These are phyloP conservation scores for Notarius lentiginosus DNA, from an alignment of 2,113 vertebrate species.

Conservation along the genomic window DNA sequence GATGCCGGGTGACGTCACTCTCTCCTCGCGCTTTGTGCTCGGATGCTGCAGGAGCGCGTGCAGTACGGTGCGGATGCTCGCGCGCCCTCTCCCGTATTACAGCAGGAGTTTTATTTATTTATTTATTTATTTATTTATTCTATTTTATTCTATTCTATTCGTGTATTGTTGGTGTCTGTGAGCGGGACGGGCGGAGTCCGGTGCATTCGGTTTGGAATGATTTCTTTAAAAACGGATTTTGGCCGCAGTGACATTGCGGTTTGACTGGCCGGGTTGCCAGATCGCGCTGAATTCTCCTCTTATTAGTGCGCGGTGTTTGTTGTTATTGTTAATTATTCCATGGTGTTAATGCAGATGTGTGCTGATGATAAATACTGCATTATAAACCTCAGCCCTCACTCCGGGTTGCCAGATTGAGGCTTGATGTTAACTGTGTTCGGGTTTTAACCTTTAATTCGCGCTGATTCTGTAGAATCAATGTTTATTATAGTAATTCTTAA, in stretches of 20 bases:
- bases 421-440: not conserved
- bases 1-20: not conserved
- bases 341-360: not conserved
- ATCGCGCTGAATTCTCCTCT: not conserved
- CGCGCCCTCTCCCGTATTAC: not conserved
- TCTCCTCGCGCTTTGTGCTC: not conserved
- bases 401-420: not conserved
- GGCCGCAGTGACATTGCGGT: conserved; percentile 6
- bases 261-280: not conserved
- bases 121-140: not conserved
- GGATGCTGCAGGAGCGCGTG: not conserved
- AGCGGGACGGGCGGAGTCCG: not conserved
- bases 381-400: not conserved
- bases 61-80: not conserved
- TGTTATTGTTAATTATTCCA: not conserved
- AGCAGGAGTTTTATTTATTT: not conserved
- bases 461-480: not conserved
- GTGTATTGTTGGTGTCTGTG: not conserved
- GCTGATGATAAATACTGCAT: not conserved
- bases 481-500: not conserved
- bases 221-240: not conserved
- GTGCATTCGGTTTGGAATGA: not conserved
- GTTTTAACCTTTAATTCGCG: not conserved
- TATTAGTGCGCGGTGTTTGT: not conserved
- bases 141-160: no score